Evolutionary conservation across 2,888 invertebrate species (phyloP), one percentile per base, ranked within the genome.

Genomic region (Cheilosia vernalis): DNA sequence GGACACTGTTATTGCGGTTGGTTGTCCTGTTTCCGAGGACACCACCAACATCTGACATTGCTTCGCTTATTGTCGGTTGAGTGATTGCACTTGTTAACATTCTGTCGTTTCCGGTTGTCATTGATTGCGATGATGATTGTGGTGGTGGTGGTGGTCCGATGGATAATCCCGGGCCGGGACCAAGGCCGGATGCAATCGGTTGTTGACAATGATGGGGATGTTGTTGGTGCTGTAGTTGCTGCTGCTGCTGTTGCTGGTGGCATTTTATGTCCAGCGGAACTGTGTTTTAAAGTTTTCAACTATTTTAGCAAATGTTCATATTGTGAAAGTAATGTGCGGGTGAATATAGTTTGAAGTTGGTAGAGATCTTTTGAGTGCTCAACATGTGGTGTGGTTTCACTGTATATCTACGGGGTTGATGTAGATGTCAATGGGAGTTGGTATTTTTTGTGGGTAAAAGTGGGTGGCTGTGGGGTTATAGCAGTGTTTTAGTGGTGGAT

Each of bases 181-280:
- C 87, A 87, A 88, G 78, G 87, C 88, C 88, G 88, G 87, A 83
- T 88, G 87, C 88, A 88, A 88, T 89, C 79, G 87, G 80, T 87
- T 88, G 74, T 55, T 88, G 88, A 44, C 88, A 88, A 51, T 88
- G 89, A 53, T 88, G 89, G 30, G 89, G 88, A 33, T 89, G 90
- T 15, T 88, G 88, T 51, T 89, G 89, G 51, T 88, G 79, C 69
- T 84, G 63, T 37, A 51, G 78, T 55, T 79, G 84, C 44, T 79
- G 84, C 44, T 79, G 84, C 37, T 37, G 37, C 37, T 79, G 84
- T 88, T 89, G 88, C 88, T 90, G 90, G 83, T 90, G 91, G 89
- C 91, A 91, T 89, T 91, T 91, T 88, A 91, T 91, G 88, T 91
- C 91, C 91, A 91, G 89, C 88, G 91, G 91, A 91, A 91, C 91